phyloP scores from a whole-genome alignment of 2,888 invertebrate genomes.

The Eupeodes luniger region DNA sequence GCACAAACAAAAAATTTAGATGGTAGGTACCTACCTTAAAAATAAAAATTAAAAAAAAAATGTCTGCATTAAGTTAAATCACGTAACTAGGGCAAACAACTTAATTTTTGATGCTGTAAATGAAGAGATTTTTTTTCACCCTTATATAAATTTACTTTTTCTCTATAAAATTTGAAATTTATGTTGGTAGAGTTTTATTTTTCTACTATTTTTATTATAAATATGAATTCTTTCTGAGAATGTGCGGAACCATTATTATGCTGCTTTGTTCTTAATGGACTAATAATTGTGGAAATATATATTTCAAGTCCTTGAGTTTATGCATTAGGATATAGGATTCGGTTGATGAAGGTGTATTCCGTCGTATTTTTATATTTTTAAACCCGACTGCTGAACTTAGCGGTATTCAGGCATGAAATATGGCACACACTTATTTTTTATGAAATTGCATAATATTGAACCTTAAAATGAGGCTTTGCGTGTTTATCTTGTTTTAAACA shows the following conservation, averaged over 20 bases:
- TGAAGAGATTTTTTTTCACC: conserved; percentile 50
- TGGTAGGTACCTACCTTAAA: background rate
- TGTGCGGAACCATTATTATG: conserved; percentile 50
- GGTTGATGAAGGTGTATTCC: background rate
- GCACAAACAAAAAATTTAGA: conserved; percentile 3
- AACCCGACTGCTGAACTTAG: too few species aligned
- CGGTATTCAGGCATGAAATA: too few species aligned
- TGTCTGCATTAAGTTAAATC: conserved; percentile 64
- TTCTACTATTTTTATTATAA: conserved; percentile 16
- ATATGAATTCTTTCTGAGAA: conserved; percentile 21
- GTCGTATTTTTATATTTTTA: too few species aligned
- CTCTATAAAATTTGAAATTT: background rate
- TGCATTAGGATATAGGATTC: conserved; percentile 37
- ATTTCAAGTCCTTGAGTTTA: conserved; percentile 59
- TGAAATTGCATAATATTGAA: too few species aligned
- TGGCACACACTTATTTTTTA: too few species aligned
- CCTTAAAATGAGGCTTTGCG: too few species aligned
- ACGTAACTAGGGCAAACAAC: conserved; percentile 70
- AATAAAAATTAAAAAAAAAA: background rate
- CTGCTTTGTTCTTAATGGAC: conserved; percentile 68
- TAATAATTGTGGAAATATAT: conserved; percentile 67
- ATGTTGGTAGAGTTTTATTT: background rate
- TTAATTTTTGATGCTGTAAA: conserved; percentile 69
- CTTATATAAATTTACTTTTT: conserved; percentile 32
- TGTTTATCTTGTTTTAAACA: too few species aligned